Percentiles rank a stretch among this genome's conserved stretches.
These are phyloP conservation scores for Ceriagrion tenellum DNA, from an alignment of 2,888 invertebrate genomes.

Conservation along the genomic window DNA sequence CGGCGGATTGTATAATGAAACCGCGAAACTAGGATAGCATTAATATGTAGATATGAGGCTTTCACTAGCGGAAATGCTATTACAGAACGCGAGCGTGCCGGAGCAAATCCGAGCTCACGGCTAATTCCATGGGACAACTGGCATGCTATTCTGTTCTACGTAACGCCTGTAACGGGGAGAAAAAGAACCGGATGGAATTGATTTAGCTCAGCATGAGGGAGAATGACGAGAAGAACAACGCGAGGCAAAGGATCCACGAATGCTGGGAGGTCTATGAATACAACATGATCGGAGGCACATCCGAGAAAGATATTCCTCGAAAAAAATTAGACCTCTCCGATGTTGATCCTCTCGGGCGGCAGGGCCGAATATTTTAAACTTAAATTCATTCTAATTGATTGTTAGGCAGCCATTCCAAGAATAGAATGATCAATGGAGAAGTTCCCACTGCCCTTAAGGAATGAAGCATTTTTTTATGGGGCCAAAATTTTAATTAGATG, in stretches of 20 bases:
- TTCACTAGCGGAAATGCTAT: slow-evolving; percentile 31
- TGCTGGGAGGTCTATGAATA: background rate
- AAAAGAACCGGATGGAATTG: background rate
- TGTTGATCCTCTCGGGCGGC: background rate
- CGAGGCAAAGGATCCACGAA: background rate
- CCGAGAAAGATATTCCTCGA: background rate
- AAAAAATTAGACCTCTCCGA: background rate
- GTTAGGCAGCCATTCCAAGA: background rate
- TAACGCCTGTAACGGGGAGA: background rate
- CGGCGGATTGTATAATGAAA: background rate
- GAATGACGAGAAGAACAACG: background rate
- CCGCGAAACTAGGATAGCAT: background rate
- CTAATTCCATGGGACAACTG: slow-evolving; percentile 20
- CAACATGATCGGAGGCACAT: background rate
- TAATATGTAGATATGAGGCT: slow-evolving; percentile 16
- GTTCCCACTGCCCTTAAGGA: no score
- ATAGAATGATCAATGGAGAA: background rate
- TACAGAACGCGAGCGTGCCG: slow-evolving; percentile 1
- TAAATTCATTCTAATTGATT: background rate
- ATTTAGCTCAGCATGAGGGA: background rate
- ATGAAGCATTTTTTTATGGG: no score
- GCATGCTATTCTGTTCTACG: background rate
- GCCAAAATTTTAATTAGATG: no score
- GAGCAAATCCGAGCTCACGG: background rate
- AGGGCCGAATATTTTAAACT: background rate